A percentile compares a stretch with the other conserved stretches of the same genome.
Conservation (phyloP, 2,888 invertebrate species). For the Sinotaia quadrata region DNA sequence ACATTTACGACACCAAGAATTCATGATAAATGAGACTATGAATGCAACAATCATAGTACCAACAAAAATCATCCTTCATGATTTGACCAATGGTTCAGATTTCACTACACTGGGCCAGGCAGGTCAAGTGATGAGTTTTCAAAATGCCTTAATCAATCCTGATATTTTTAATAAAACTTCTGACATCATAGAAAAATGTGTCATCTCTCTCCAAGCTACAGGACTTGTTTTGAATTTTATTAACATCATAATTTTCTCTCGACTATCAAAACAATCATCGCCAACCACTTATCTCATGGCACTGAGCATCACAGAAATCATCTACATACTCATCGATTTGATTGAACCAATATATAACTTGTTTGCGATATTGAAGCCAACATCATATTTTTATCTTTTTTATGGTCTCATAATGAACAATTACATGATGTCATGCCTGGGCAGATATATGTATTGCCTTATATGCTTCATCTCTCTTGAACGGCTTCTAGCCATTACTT, state of each 20-base stretch:
- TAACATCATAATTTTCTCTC: neutral
- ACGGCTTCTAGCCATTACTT: neutral
- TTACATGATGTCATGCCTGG: slow-evolving; percentile 4
- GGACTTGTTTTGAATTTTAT: neutral
- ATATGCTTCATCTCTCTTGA: neutral
- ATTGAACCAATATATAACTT: neutral
- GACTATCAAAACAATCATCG: neutral
- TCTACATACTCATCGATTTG: neutral
- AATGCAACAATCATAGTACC: too few relatives aligned
- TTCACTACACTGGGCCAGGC: too few relatives aligned
- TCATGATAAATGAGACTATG: too few relatives aligned
- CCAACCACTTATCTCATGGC: neutral
- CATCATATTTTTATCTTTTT: neutral
- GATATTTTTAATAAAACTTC: too few relatives aligned
- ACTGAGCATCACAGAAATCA: neutral
- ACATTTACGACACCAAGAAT: too few relatives aligned
- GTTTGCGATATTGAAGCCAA: neutral
- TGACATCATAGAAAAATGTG: too few relatives aligned
- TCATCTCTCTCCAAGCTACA: too few relatives aligned
- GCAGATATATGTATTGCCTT: neutral
- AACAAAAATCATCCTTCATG: too few relatives aligned
- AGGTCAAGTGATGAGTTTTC: too few relatives aligned
- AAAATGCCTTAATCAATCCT: too few relatives aligned
- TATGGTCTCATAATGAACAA: neutral
- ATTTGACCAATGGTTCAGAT: too few relatives aligned